Conservation (phyloP, 2,888 invertebrate genomes). For the Microctonus brassicae region DNA sequence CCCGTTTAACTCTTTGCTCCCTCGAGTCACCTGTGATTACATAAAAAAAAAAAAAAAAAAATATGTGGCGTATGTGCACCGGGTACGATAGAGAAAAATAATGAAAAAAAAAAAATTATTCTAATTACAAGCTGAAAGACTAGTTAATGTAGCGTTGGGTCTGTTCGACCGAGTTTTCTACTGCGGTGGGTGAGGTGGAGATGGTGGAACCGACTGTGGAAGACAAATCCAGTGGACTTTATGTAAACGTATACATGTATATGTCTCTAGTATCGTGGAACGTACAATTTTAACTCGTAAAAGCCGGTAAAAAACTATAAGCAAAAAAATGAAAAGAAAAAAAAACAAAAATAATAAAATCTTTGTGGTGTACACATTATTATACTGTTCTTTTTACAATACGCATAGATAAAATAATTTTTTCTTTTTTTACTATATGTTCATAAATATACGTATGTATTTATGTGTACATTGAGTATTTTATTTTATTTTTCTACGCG, state of each 20-base stretch:
- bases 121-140: constrained; percentile 46
- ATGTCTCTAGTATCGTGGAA: constrained; percentile 42
- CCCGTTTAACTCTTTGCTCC: constrained; percentile 27
- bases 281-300: constrained; percentile 56
- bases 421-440: background rate
- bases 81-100: constrained; percentile 2
- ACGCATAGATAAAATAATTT: constrained; percentile 2
- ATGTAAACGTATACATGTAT: background rate
- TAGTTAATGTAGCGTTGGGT: constrained; percentile 7
- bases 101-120: constrained; percentile 40
- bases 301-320: constrained; percentile 40
- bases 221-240: constrained; percentile 53
- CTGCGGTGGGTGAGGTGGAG: constrained; percentile 35
- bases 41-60: constrained; percentile 13
- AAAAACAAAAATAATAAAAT: background rate
- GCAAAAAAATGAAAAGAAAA: background rate
- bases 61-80: background rate
- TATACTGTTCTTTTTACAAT: background rate
- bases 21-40: constrained; percentile 9
- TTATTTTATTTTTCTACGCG: too few species aligned
- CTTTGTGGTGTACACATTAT: background rate
- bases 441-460: too few species aligned
- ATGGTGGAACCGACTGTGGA: constrained; percentile 29
- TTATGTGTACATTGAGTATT: too few species aligned
- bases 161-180: constrained; percentile 27